Conservation (phyloP, 2,888 invertebrate genomes). For the Flexamia atlantica region DNA sequence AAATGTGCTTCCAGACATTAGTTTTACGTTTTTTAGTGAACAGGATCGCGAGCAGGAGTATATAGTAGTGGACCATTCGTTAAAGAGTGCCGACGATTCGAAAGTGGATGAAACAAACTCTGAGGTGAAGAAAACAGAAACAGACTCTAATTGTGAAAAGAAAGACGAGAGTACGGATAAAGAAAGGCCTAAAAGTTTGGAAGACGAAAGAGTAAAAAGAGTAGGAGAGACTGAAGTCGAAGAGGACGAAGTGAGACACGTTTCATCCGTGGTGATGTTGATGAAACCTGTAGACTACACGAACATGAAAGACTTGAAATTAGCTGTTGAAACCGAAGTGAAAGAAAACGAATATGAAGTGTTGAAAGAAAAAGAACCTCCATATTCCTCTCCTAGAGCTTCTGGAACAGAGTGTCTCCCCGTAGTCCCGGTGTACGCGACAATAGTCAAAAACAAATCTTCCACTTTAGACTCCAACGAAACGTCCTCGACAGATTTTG, state of each 20-base stretch:
- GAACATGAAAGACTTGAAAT: conserved; percentile 2
- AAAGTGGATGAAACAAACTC: background rate
- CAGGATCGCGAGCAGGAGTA: conserved; percentile 63
- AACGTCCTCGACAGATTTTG: conserved; percentile 31
- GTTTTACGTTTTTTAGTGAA: conserved; percentile 62
- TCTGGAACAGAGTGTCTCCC: conserved; percentile 32
- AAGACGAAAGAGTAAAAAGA: conserved; percentile 54
- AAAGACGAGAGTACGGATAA: background rate
- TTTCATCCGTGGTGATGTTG: conserved; percentile 57
- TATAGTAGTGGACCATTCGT: conserved; percentile 56
- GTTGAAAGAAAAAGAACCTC: conserved; percentile 49
- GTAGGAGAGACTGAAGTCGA: conserved; percentile 32
- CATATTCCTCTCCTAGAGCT: conserved; percentile 56
- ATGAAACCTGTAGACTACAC: conserved; percentile 58
- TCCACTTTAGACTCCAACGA: conserved; percentile 53
- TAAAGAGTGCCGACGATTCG: conserved; percentile 19
- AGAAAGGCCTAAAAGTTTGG: conserved; percentile 42
- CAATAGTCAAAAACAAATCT: conserved; percentile 34
- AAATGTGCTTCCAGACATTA: conserved; percentile 57
- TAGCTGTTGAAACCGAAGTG: conserved; percentile 39
- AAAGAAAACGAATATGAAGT: conserved; percentile 63
- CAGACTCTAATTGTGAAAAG: background rate
- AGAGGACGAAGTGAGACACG: conserved; percentile 48
- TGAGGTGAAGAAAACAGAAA: background rate
- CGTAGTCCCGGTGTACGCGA: conserved; percentile 55